Evolutionary conservation across 2,888 invertebrate species (phyloP), one percentile per base, ranked within the genome.

Genomic region (Liposcelis brunnea): DNA sequence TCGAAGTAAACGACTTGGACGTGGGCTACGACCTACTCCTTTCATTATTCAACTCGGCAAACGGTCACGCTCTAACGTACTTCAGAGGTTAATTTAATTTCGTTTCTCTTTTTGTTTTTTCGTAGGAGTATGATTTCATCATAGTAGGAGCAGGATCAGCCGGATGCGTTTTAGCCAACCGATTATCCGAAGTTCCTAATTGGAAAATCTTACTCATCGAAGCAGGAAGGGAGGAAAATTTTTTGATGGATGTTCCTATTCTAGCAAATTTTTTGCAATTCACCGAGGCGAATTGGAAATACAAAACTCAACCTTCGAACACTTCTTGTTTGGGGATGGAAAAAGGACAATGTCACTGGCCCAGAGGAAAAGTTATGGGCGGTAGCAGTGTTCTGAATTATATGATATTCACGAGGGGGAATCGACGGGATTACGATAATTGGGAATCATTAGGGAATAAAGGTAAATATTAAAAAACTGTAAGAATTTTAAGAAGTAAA

Each of bases 331-430:
- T 58, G 35, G 62, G 62, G 2, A 59, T 59, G 58, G 52, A 47
- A 2, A 54, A 58, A 14, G 54, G 55, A 1, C 55, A 53, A 37
- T 65, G 65, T 49, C 56, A 54, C 0, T 59, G 58, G 53, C 61
- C 69, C 0, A 54, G 67, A 40, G 87, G 86, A 2, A 84, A 80
- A 60, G 80, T 82, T 0, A 70, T 89, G 57, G 89, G 89, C 5
- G 89, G 89, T 2, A 77, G 77, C 7, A 80, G 80, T 50, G 76
- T 80, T 1, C 64, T 86, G 8, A 87, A 87, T 58, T 78, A 77
- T 53, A 84, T 89, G 84, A 75, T 80, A 54, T 83, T 80, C 55
- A 80, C 79, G 0, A 64, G 82, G 49, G 84, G 81, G 10, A 70
- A 76, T 53, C 67, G 70, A 1, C 61, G 67, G 2, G 86, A 89